phyloP scores from a whole-genome alignment of 2,113 vertebrate species.

The Calyptommatus sinebrachiatus region DNA sequence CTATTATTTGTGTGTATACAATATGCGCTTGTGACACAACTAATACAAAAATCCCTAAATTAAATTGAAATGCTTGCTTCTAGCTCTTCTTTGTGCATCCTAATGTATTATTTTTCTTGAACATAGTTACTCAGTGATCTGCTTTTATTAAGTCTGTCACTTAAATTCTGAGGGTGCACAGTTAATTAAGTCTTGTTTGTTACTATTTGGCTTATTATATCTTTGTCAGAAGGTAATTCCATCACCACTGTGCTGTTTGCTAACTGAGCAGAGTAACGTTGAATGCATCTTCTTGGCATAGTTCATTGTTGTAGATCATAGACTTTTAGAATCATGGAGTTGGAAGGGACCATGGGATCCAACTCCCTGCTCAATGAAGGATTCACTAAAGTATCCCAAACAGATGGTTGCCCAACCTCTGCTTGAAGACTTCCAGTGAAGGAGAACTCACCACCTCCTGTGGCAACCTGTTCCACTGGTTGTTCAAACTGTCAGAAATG shows the following conservation, averaged over 20 bases:
- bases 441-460: no score
- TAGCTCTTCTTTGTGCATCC: not conserved
- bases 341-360: no score
- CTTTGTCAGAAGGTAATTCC: constrained; percentile 13
- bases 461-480: no score
- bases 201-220: not conserved
- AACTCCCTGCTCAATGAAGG: no score
- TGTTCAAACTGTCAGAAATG: no score
- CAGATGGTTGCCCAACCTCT: no score
- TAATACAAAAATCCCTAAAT: not conserved
- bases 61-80: constrained; percentile 17
- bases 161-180: not conserved
- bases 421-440: no score
- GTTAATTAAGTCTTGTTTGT: constrained; percentile 11
- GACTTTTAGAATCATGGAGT: no score
- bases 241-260: not conserved
- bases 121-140: constrained; percentile 1
- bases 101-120: constrained; percentile 21
- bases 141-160: constrained; percentile 10
- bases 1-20: not conserved
- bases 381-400: no score
- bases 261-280: not conserved
- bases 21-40: not conserved
- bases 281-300: not conserved
- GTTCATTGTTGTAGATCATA: not conserved